Percentiles rank a stretch among this genome's conserved stretches.
phyloP scores from a whole-genome alignment of 2,888 invertebrate species.

The Drosophila limbata region DNA sequence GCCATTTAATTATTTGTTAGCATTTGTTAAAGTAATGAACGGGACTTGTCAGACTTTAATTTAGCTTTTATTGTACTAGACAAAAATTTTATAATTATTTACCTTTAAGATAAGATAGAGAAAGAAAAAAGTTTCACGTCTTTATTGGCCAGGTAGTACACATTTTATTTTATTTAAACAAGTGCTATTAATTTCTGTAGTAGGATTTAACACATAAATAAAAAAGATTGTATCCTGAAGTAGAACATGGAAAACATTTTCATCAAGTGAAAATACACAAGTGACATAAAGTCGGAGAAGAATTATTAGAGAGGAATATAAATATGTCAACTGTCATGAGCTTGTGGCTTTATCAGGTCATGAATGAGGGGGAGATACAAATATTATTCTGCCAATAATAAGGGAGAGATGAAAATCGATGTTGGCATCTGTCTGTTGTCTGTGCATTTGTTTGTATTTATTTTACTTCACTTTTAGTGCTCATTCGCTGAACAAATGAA shows the following conservation, averaged over 20 bases:
- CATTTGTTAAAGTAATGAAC: conserved; percentile 47
- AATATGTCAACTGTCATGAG: conserved; percentile 64
- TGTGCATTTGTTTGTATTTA: conserved; percentile 27
- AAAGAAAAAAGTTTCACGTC: conserved; percentile 24
- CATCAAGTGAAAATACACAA: conserved; percentile 1
- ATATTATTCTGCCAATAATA: conserved; percentile 41
- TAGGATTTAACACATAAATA: not conserved
- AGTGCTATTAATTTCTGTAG: not conserved
- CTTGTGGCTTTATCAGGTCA: conserved; percentile 18
- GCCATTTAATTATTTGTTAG: conserved; percentile 66
- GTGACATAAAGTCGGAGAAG: conserved; percentile 8
- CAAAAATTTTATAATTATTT: conserved; percentile 40
- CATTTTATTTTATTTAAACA: conserved; percentile 3
- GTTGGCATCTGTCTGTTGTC: conserved; percentile 50
- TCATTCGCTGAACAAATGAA: conserved; percentile 64
- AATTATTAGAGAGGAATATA: conserved; percentile 47
- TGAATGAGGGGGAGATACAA: not conserved
- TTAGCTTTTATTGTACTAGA: conserved; percentile 6
- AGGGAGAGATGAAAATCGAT: conserved; percentile 70
- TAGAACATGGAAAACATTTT: not conserved
- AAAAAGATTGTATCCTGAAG: not conserved
- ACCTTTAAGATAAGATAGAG: not conserved
- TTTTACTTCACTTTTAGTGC: conserved; percentile 49
- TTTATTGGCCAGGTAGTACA: conserved; percentile 26
- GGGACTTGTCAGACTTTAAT: conserved; percentile 23